phyloP scores from a whole-genome alignment of 2,797 vertebrate species.

The Heteromormyrus szaboi region DNA sequence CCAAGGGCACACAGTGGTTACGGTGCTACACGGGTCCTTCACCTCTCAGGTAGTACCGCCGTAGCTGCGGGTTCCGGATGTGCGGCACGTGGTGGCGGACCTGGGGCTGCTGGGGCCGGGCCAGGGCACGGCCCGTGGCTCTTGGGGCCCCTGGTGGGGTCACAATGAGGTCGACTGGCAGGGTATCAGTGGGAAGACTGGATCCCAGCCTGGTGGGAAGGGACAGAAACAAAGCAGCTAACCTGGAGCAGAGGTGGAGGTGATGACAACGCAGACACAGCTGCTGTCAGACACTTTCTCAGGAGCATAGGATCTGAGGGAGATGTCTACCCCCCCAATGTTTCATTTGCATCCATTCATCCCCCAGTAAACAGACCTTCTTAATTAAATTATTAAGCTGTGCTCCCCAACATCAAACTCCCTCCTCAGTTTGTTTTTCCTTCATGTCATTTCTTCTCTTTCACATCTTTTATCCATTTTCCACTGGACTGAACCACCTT shows the following conservation, averaged over 20 bases:
- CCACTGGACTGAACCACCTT: neutral
- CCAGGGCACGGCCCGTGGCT: neutral
- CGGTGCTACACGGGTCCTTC: neutral
- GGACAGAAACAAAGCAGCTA: neutral
- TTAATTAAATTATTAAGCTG: neutral
- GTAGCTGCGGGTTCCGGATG: constrained; percentile 68
- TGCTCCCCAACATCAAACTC: neutral
- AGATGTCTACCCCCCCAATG: neutral
- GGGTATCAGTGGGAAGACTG: constrained; percentile 54
- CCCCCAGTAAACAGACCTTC: neutral
- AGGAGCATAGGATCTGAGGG: neutral
- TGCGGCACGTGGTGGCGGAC: constrained; percentile 56
- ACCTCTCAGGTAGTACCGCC: constrained; percentile 72
- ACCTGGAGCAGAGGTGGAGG: neutral
- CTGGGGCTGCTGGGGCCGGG: constrained; percentile 14
- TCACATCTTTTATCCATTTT: neutral
- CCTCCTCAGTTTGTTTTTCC: neutral
- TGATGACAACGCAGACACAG: neutral
- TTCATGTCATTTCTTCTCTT: neutral
- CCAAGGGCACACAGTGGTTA: too few relatives aligned
- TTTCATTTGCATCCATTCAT: neutral
- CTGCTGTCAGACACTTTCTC: neutral
- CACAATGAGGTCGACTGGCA: neutral
- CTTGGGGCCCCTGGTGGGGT: constrained; percentile 45
- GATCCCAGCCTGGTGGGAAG: constrained; percentile 53